Evolutionary conservation across 2,888 invertebrate genomes (phyloP).

Genomic region (Halictus ligatus): DNA sequence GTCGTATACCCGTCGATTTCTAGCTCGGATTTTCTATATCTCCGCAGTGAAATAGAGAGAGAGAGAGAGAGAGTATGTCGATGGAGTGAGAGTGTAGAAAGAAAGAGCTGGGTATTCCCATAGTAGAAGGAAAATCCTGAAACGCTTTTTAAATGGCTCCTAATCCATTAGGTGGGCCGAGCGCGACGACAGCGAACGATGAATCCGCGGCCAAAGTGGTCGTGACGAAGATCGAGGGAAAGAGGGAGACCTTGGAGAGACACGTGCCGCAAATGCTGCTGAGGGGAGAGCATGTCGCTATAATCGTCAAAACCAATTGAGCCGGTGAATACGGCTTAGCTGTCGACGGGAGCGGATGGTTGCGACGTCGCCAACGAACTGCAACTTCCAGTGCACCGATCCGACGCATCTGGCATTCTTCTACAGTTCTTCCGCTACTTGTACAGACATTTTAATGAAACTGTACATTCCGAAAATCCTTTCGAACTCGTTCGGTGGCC

Average conservation of each 20-base stretch:
- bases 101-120: background rate
- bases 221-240: conserved; percentile 87
- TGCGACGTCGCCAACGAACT: background rate
- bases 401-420: background rate
- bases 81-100: background rate
- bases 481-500: no score
- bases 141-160: conserved; percentile 35
- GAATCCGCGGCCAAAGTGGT: conserved; percentile 86
- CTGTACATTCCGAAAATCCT: no score
- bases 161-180: conserved; percentile 64
- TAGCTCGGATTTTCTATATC: no score
- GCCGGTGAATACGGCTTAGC: conserved; percentile 43
- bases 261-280: conserved; percentile 89
- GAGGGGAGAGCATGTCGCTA: conserved; percentile 91
- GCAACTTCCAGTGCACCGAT: background rate
- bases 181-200: conserved; percentile 82
- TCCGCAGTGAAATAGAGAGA: no score
- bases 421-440: background rate
- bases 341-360: conserved; percentile 10
- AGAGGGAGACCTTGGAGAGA: conserved; percentile 89
- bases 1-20: no score
- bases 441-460: background rate
- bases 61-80: background rate
- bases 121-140: background rate
- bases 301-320: conserved; percentile 84